A percentile compares a stretch with the other conserved stretches of the same genome.
These are phyloP conservation scores for Acanthurus lineatus DNA, from an alignment of 2,797 vertebrate species.

Conservation along the genomic window DNA sequence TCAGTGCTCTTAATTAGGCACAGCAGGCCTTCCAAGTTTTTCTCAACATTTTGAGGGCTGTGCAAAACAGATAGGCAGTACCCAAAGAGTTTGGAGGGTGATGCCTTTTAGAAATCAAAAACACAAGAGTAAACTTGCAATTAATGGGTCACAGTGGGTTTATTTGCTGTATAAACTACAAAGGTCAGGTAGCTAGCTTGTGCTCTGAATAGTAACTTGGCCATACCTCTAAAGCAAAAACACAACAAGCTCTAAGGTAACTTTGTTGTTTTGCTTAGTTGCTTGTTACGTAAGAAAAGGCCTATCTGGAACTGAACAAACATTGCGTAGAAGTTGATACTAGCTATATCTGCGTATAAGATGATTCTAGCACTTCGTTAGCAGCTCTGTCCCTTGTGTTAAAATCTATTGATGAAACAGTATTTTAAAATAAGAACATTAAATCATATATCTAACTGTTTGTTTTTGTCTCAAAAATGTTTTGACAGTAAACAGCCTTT, in stretches of 20 bases:
- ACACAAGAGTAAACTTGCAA: background rate
- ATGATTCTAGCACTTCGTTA: background rate
- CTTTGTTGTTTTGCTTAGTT: too few relatives aligned
- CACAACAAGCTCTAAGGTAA: background rate
- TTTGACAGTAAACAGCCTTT: background rate
- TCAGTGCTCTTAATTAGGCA: background rate
- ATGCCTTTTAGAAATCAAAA: background rate
- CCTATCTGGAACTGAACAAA: background rate
- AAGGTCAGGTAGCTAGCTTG: background rate
- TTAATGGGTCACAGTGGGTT: background rate
- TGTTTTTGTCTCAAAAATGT: background rate
- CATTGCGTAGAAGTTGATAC: background rate
- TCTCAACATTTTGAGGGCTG: background rate
- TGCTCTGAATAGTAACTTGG: background rate
- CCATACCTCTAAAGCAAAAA: background rate
- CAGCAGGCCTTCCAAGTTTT: background rate
- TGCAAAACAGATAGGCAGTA: background rate
- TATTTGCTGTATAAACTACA: background rate
- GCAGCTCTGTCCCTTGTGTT: background rate
- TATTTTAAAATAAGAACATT: background rate
- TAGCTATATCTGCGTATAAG: background rate
- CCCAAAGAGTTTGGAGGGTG: background rate
- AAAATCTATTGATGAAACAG: background rate
- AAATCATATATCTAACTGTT: too few relatives aligned
- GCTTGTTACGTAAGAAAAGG: background rate